These are phyloP conservation scores for Brachypteracias leptosomus DNA, from an alignment of 2,113 vertebrate genomes.

Conservation along the genomic window DNA sequence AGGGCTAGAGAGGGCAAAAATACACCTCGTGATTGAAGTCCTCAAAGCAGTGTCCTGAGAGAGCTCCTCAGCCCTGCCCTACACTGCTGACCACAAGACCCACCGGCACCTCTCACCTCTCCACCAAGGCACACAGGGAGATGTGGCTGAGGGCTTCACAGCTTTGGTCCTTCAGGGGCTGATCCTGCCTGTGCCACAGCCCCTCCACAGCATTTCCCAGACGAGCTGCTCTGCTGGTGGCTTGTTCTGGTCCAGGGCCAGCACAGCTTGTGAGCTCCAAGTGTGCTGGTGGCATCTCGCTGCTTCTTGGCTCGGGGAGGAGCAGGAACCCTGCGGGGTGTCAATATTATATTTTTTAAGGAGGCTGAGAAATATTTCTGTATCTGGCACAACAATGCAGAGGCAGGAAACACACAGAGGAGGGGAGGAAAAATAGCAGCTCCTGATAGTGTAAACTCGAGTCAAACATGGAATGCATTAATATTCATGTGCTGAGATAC, in stretches of 20 bases:
- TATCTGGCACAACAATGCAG: neutral
- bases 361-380: neutral
- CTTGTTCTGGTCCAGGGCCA: neutral
- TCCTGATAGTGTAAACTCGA: neutral
- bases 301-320: neutral
- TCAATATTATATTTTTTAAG: neutral
- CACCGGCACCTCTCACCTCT: neutral
- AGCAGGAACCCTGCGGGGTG: neutral
- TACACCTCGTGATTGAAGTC: accelerated
- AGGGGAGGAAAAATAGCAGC: neutral
- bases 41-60: neutral
- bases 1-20: neutral
- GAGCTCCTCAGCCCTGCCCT: neutral
- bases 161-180: neutral
- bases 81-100: accelerated
- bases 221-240: neutral
- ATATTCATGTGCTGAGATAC: neutral
- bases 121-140: neutral
- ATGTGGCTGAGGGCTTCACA: neutral
- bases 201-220: accelerated
- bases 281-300: accelerated
- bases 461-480: neutral
- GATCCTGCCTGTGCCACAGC: neutral
- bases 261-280: accelerated
- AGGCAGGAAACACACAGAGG: neutral